These are phyloP conservation scores for Raja brachyura DNA, from an alignment of 2,113 vertebrate species.

Conservation along the genomic window DNA sequence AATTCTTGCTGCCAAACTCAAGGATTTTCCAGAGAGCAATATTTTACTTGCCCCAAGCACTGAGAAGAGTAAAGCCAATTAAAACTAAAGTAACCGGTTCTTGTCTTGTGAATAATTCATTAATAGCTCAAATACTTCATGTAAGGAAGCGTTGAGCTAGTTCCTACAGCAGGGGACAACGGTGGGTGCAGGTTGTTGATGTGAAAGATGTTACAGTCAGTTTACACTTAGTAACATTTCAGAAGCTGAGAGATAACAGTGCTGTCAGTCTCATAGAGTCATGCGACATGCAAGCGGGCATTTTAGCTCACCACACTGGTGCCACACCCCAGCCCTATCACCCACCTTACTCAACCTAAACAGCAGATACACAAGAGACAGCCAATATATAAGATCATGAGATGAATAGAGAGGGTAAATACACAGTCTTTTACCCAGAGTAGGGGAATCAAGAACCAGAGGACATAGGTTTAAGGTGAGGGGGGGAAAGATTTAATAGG, in stretches of 20 bases:
- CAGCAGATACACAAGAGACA: no score
- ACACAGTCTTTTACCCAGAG: no score
- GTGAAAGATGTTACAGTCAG: neutral
- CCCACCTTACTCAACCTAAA: no score
- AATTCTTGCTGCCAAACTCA: neutral
- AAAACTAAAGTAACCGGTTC: neutral
- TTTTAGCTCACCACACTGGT: no score
- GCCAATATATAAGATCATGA: no score
- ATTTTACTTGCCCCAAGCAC: neutral
- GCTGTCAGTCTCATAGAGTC: no score
- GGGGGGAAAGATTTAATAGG: no score
- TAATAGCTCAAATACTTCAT: neutral
- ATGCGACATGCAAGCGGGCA: no score
- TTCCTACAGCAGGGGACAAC: neutral
- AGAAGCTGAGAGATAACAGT: neutral
- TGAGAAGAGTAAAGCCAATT: neutral
- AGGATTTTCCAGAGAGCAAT: neutral
- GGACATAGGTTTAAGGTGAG: no score
- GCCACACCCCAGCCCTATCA: no score
- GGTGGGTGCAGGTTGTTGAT: neutral
- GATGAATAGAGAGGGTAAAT: no score
- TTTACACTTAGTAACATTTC: neutral
- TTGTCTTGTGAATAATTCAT: constrained; percentile 10
- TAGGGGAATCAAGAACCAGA: no score
- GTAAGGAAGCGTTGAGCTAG: neutral